phyloP scores from a whole-genome alignment of 2,113 vertebrate genomes.

The Sylvia atricapilla region DNA sequence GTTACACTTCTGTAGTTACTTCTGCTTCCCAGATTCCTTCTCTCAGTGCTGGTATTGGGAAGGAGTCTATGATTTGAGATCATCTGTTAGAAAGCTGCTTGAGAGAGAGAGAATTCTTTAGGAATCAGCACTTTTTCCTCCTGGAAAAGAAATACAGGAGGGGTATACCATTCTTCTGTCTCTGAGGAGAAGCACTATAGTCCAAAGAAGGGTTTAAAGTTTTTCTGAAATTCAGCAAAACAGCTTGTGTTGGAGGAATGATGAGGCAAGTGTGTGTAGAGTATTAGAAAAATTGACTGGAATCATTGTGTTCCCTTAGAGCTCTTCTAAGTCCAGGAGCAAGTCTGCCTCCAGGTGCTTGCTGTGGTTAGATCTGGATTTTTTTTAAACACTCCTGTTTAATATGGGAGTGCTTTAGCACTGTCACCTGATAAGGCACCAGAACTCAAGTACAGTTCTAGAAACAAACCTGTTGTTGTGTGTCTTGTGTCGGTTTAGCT shows the following conservation, averaged over 20 bases:
- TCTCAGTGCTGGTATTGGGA: neutral
- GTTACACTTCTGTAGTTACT: neutral
- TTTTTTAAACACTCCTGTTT: neutral
- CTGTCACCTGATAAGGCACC: neutral
- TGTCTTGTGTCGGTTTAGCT: slow-evolving; percentile 42
- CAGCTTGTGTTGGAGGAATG: neutral
- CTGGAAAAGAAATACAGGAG: neutral
- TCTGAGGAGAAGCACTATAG: neutral
- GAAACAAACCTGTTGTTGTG: neutral
- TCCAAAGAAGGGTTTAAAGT: neutral
- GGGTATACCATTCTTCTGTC: neutral
- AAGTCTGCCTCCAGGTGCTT: neutral
- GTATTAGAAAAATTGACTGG: neutral
- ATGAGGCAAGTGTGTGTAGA: neutral
- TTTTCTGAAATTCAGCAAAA: neutral
- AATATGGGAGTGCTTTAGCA: neutral
- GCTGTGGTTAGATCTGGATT: neutral
- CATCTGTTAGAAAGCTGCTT: neutral
- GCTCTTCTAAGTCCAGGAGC: neutral
- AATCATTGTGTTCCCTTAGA: neutral
- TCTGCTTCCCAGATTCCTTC: neutral
- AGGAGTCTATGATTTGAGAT: neutral
- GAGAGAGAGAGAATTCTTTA: neutral
- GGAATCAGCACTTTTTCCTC: neutral
- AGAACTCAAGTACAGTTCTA: neutral